phyloP scores from a whole-genome alignment of 2,797 vertebrate species.

The Karalla daura region DNA sequence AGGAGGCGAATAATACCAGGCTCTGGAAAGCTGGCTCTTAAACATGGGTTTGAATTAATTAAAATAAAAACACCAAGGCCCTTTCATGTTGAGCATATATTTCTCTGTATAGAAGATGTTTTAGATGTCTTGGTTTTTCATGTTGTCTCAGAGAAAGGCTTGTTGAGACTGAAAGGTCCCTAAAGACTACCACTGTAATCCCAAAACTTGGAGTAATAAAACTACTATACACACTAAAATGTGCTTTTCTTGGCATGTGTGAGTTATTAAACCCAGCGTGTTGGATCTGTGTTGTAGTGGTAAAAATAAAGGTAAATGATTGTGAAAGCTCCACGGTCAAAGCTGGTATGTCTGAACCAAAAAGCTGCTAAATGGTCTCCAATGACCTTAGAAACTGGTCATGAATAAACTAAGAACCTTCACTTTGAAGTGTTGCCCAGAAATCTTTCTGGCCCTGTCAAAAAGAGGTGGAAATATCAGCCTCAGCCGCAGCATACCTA shows the following conservation, averaged over 20 bases:
- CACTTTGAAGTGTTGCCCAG: neutral
- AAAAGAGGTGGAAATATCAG: neutral
- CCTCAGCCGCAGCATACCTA: no score
- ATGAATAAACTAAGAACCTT: neutral
- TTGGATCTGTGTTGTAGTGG: neutral
- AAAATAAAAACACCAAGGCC: conserved; percentile 28
- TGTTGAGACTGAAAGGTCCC: conserved; percentile 69
- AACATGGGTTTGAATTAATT: conserved; percentile 31
- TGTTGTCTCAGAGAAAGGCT: conserved; percentile 67
- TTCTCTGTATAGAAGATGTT: conserved; percentile 54
- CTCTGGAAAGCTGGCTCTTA: conserved; percentile 19
- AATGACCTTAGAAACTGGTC: neutral
- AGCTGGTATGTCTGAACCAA: conserved; percentile 5
- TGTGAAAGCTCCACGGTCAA: no score
- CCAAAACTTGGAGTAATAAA: conserved; percentile 85
- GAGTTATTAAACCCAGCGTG: neutral
- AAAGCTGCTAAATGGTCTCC: neutral
- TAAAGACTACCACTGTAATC: conserved; percentile 85
- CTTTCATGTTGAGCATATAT: conserved; percentile 40
- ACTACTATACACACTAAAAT: conserved; percentile 82
- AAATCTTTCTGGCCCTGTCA: neutral
- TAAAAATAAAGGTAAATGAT: no score
- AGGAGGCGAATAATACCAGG: neutral
- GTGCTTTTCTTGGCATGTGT: conserved; percentile 19
- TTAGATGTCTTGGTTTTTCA: conserved; percentile 64